Percentiles rank a stretch among this genome's conserved stretches.
phyloP scores from a whole-genome alignment of 2,113 vertebrate genomes.

The Oceanodroma tethys region DNA sequence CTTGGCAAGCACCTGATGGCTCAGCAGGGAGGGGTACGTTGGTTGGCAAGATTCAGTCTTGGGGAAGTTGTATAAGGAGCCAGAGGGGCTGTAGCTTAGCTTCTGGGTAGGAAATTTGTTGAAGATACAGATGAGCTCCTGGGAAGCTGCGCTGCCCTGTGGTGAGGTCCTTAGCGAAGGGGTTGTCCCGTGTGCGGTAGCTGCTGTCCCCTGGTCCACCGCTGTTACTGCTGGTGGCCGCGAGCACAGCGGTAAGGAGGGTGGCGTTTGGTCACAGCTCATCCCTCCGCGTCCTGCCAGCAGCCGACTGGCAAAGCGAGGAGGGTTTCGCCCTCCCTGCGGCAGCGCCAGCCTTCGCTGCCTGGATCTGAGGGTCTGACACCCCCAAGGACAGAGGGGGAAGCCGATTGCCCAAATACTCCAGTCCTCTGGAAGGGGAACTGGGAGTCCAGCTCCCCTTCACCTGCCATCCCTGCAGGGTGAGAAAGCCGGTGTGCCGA shows the following conservation, averaged over 20 bases:
- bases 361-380: neutral
- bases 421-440: neutral
- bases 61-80: neutral
- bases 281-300: neutral
- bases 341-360: neutral
- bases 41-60: too few relatives aligned
- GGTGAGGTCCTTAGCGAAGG: neutral
- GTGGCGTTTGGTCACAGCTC: neutral
- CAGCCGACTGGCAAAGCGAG: neutral
- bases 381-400: neutral
- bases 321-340: neutral
- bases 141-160: neutral
- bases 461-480: neutral
- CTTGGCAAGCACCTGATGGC: too few relatives aligned
- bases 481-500: accelerated
- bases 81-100: neutral
- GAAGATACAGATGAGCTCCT: neutral
- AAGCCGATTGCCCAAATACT: neutral
- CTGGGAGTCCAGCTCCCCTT: neutral
- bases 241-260: neutral
- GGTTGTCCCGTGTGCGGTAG: neutral
- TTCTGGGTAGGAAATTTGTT: too few relatives aligned
- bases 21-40: neutral
- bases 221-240: neutral
- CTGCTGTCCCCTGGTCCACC: neutral